phyloP scores from a whole-genome alignment of 2,888 invertebrate genomes.

The Cephalotes varians region DNA sequence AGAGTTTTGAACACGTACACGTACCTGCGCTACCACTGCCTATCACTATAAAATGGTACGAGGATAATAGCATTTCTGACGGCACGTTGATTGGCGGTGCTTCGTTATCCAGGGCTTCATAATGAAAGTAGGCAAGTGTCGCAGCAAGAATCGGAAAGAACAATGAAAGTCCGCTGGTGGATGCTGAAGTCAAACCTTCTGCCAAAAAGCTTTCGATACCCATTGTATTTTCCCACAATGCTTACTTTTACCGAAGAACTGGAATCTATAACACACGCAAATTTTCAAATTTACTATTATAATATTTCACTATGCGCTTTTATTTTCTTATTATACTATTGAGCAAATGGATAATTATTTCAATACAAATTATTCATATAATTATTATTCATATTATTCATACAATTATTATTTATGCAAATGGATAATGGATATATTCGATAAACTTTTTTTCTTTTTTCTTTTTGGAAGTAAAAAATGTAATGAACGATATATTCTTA shows the following conservation, averaged over 20 bases:
- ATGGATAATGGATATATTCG: too few relatives aligned
- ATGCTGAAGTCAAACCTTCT: conserved; percentile 85
- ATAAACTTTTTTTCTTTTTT: background rate
- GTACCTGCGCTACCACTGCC: conserved; percentile 89
- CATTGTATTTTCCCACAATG: conserved; percentile 70
- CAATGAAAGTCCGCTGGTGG: conserved; percentile 91
- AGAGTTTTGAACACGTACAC: conserved; percentile 28
- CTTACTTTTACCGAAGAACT: background rate
- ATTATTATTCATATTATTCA: too few relatives aligned
- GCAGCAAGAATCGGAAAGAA: conserved; percentile 94
- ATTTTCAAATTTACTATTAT: background rate
- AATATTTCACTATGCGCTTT: background rate
- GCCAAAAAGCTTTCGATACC: conserved; percentile 80
- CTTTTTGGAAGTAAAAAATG: background rate
- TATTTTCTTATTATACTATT: background rate
- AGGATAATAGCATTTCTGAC: conserved; percentile 88
- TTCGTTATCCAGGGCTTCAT: conserved; percentile 94
- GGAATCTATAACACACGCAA: background rate
- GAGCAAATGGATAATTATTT: background rate
- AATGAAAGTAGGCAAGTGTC: conserved; percentile 95
- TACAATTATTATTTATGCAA: too few relatives aligned
- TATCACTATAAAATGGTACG: conserved; percentile 94
- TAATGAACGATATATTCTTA: too few relatives aligned
- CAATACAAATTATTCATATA: too few relatives aligned
- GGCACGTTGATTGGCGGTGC: conserved; percentile 91